Base-by-base conservation (phyloP, 1,140 invertebrate genomes). In the Bombus waltoni region DNA sequence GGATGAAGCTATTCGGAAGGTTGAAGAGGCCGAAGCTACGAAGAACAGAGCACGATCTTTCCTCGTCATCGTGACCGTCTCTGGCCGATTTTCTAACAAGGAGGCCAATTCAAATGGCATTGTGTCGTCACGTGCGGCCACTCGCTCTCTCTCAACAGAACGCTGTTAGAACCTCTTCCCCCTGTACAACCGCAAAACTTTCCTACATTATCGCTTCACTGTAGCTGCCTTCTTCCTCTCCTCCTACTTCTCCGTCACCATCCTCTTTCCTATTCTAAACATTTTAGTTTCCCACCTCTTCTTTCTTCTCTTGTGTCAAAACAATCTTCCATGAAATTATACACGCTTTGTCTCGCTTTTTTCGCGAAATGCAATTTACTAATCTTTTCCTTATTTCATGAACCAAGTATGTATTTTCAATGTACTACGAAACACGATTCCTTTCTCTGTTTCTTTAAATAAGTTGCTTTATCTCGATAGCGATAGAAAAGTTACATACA, bases 71-170 rank as follows among this genome's bases (percentile, higher is more conserved):
- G 74, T 47, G 62, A 62, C 74, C 44, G 68, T 87, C 70, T 89
- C 40, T 71, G 81, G 59, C 68, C 59, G 75, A 65, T 83, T 73
- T 89, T 77, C 85, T 57, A 42, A 88, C 83, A 91, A 92, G 91
- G 86, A 92, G 89, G 87, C 88, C 91, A 93, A 94, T 92, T 93
- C 89, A 91, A 93, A 88, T 91, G 89, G 92, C 90, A 94, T 95
- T 95, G 94, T 94, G 86, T 78, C 89, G 92, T 94, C 94, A 94
- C 94, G 93, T 93, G 93, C 94, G 89, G 86, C 91, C 93, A 95
- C 94, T 95, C 92, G 90, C 90, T 89, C 57, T 73, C 40, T 59
- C 66, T 77, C 53, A 74, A 83, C 77, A 72, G 81, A n/a, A 79
- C 66, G 74, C 53, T 70, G 88, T 91, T 86, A 87, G 81, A 80